Evolutionary conservation across 1,140 invertebrate genomes (phyloP), one percentile per base, ranked within the genome.

Genomic region (Drosophila arawakana): DNA sequence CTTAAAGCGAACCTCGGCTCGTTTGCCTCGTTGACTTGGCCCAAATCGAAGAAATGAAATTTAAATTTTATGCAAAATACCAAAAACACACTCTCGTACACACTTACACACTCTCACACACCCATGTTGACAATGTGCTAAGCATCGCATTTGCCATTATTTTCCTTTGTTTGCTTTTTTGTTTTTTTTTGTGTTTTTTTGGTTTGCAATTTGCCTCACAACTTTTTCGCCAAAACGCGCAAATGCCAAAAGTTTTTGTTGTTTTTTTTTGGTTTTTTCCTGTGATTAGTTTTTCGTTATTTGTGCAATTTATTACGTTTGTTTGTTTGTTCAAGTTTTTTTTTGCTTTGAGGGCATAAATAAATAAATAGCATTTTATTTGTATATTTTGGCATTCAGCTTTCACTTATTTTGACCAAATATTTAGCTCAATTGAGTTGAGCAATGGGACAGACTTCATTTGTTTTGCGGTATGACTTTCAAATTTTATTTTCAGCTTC

Each of bases 31-130:
- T 63, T 60, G 58, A 69, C 66, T 73, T 73, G 66, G 71, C 52
- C 67, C 68, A 73, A 76, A 76, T 76, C 68, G 69, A 76, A 72
- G 61, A 76, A 76, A 73, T 76, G 69, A 67, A 76, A 76, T 76
- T 76, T 76, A 76, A 76, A 76, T 76, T 76, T 76, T 76, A 76
- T 76, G 73, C 73, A 76, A 76, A 76, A 67, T 66, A 46, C 52
- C 63, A 54, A 41, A 57, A 57, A 25, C 15, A 44, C 18, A 74
- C 25, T 30, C 25, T 30, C 43, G 3, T 5, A 41, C 21, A 50
- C 65, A 52, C 43, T 57, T n/a, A 41, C 35, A 35, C 46, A 37
- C 63, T 21, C 18, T 21, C 18, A 35, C 49, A 37, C 54, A n/a
- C 35, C 44, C 41, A 63, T 73, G 52, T 62, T 74, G 72, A 74